Evolutionary conservation across 2,888 invertebrate genomes (phyloP).

Genomic region (Stenichneumon culpator): DNA sequence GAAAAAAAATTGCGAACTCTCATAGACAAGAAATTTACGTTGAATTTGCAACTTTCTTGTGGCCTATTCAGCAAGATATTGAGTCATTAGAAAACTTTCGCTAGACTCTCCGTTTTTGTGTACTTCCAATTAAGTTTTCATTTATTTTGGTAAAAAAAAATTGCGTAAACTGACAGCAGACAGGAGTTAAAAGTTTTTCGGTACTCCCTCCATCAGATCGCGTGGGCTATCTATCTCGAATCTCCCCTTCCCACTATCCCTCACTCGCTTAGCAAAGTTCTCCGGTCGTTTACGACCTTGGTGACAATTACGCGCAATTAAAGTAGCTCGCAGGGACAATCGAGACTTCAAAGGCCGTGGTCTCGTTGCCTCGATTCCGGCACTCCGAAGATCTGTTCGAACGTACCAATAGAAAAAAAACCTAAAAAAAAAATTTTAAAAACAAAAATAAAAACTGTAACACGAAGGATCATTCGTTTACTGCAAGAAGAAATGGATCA

Average conservation of each 20-base stretch:
- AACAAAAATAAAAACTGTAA: background rate
- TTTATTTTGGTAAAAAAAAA: background rate
- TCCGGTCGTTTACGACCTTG: constrained; percentile 79
- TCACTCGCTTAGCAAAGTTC: constrained; percentile 27
- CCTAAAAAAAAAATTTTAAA: background rate
- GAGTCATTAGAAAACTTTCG: background rate
- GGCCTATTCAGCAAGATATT: too few species aligned
- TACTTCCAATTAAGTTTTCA: background rate
- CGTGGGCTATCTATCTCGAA: constrained; percentile 79
- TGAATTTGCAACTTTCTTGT: too few species aligned
- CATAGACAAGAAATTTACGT: too few species aligned
- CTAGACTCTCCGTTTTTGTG: background rate
- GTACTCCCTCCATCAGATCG: constrained; percentile 42
- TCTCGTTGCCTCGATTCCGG: constrained; percentile 76
- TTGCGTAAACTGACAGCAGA: background rate
- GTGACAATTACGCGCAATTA: constrained; percentile 83
- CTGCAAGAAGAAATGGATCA: constrained; percentile 1
- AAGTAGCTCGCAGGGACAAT: constrained; percentile 74
- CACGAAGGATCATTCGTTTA: background rate
- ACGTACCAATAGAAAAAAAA: background rate
- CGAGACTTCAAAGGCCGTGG: constrained; percentile 76
- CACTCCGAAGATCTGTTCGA: background rate
- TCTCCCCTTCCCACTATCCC: constrained; percentile 30
- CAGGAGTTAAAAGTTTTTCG: background rate
- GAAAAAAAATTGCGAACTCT: too few species aligned